These are phyloP conservation scores for Leucophora obtusa DNA, from an alignment of 2,888 invertebrate genomes.

Conservation along the genomic window DNA sequence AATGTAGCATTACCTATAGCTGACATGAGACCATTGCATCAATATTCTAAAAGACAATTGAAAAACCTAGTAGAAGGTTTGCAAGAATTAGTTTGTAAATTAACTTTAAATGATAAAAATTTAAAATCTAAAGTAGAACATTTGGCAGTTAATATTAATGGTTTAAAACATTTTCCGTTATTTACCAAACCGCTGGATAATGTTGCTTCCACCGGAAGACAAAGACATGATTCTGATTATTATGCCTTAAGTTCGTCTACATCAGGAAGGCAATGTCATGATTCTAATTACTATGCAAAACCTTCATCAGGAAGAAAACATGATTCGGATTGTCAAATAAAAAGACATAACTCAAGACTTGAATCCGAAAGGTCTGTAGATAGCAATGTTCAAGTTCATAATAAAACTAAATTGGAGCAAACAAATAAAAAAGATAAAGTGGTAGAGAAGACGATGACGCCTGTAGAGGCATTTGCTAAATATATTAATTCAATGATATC, in stretches of 20 bases:
- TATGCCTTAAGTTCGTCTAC: background rate
- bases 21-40: slow-evolving; percentile 9
- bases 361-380: background rate
- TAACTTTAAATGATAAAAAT: slow-evolving; percentile 58
- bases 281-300: background rate
- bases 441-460: slow-evolving; percentile 43
- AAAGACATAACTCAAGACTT: background rate
- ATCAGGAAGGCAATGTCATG: background rate
- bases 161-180: slow-evolving; percentile 67
- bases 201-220: background rate
- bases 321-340: slow-evolving; percentile 2
- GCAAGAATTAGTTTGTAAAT: slow-evolving; percentile 54
- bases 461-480: slow-evolving; percentile 67
- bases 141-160: slow-evolving; percentile 66
- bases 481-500: slow-evolving; percentile 73
- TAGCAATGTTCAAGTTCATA: background rate
- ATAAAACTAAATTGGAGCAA: background rate
- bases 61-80: slow-evolving; percentile 67
- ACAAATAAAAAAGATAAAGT: slow-evolving; percentile 30
- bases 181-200: background rate
- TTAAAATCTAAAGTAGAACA: slow-evolving; percentile 62
- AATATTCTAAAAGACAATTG: slow-evolving; percentile 55
- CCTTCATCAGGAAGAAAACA: too few relatives aligned
- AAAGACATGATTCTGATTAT: slow-evolving; percentile 1
- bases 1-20: slow-evolving; percentile 11